A percentile compares a stretch with the other conserved stretches of the same genome.
phyloP scores from a whole-genome alignment of 2,113 vertebrate genomes.

The Pavo muticus region DNA sequence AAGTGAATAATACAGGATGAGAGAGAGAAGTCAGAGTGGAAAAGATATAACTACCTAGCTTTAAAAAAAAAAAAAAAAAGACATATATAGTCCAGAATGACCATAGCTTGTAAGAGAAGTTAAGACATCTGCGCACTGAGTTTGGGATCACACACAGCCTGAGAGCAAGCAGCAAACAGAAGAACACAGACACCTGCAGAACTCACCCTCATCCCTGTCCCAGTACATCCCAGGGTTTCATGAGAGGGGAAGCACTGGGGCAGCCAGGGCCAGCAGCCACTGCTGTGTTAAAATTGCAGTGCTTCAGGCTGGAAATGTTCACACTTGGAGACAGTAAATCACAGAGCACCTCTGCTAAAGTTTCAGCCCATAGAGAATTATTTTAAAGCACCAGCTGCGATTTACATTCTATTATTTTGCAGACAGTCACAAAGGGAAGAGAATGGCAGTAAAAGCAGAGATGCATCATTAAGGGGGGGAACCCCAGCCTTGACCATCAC shows the following conservation, averaged over 20 bases:
- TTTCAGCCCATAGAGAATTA: slow-evolving; percentile 14
- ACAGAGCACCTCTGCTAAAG: background rate
- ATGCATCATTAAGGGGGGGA: background rate
- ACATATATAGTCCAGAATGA: background rate
- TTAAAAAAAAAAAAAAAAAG: too few relatives aligned
- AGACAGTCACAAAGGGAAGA: background rate
- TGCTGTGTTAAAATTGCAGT: slow-evolving; percentile 20
- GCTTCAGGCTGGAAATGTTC: background rate
- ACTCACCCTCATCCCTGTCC: rapidly evolving
- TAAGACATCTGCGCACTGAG: background rate
- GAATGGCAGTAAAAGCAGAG: slow-evolving; percentile 26
- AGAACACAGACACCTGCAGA: background rate
- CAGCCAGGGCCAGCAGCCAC: background rate
- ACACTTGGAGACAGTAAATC: slow-evolving; percentile 51
- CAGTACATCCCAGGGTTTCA: background rate
- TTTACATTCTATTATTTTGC: background rate
- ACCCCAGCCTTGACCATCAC: background rate
- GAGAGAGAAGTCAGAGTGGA: background rate
- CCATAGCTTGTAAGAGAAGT: background rate
- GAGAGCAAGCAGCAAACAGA: background rate
- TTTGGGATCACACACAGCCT: background rate
- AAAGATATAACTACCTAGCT: background rate
- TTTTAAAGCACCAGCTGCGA: background rate
- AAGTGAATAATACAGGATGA: background rate
- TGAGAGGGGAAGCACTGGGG: background rate